phyloP scores from a whole-genome alignment of 1,140 invertebrate genomes.

The Listronotus bonariensis region DNA sequence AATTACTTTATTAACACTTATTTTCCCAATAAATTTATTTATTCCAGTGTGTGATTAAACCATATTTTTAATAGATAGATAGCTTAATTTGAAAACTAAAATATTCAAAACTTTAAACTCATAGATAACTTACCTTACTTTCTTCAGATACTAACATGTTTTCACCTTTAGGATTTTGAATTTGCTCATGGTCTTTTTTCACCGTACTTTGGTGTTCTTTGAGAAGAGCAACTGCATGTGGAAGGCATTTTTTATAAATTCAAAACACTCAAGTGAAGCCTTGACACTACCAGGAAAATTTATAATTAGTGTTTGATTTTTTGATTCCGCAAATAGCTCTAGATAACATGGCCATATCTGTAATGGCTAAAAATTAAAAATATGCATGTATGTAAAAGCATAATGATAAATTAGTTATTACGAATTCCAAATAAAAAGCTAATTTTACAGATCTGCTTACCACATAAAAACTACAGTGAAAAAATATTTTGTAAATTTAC shows the following conservation, averaged over 20 bases:
- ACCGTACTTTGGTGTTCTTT: slow-evolving; percentile 61
- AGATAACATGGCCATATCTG: slow-evolving; percentile 87
- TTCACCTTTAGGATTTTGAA: slow-evolving; percentile 15
- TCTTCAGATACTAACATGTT: not conserved
- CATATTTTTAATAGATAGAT: no score
- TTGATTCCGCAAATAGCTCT: slow-evolving; percentile 79
- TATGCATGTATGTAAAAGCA: no score
- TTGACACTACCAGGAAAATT: slow-evolving; percentile 94
- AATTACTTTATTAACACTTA: no score
- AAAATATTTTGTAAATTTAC: no score
- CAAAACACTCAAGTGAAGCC: slow-evolving; percentile 83
- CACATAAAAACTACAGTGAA: no score
- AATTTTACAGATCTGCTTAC: no score
- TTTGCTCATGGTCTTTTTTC: slow-evolving; percentile 58
- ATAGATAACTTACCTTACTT: slow-evolving; percentile 10
- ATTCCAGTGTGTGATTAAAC: no score
- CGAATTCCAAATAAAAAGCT: no score
- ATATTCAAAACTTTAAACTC: no score
- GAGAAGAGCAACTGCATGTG: slow-evolving; percentile 84
- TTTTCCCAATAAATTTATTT: no score
- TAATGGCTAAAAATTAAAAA: slow-evolving; percentile 56
- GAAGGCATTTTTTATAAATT: slow-evolving; percentile 69
- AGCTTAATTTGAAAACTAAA: no score
- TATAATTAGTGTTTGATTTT: slow-evolving; percentile 82
- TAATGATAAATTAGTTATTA: no score